A percentile compares a stretch with the other conserved stretches of the same genome.
Conservation (phyloP, 2,113 vertebrate species). For the Halcyon malimbica region DNA sequence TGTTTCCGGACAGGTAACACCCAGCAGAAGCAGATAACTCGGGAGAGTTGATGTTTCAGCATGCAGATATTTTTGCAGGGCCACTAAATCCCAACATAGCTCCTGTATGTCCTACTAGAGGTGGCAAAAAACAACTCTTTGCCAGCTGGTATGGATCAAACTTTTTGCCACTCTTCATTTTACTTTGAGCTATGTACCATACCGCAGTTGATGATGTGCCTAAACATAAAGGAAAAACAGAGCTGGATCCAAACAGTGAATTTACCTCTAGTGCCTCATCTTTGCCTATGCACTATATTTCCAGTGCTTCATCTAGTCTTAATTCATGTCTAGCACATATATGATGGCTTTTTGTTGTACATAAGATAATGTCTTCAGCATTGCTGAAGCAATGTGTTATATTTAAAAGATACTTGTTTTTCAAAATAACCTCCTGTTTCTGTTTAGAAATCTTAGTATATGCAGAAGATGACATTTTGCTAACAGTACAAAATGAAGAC, state of each 20-base stretch:
- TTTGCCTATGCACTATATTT: neutral
- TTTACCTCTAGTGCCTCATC: neutral
- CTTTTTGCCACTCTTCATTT: neutral
- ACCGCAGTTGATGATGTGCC: neutral
- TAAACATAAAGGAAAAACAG: neutral
- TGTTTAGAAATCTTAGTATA: neutral
- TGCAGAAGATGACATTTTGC: neutral
- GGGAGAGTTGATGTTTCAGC: neutral
- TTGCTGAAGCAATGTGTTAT: neutral
- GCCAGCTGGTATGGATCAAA: neutral
- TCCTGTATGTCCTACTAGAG: neutral
- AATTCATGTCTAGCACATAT: neutral
- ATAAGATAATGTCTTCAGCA: neutral
- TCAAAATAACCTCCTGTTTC: neutral
- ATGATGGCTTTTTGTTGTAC: neutral
- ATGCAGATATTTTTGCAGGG: conserved; percentile 3
- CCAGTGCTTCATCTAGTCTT: neutral
- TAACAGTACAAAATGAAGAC: neutral
- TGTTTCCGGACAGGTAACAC: conserved; percentile 49
- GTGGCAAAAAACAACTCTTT: neutral
- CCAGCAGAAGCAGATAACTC: conserved; percentile 28
- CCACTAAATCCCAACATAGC: neutral
- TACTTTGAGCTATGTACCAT: neutral
- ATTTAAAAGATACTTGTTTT: neutral
- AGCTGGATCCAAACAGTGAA: neutral